Conservation (phyloP, 2,888 invertebrate species). For the Timandra comae region DNA sequence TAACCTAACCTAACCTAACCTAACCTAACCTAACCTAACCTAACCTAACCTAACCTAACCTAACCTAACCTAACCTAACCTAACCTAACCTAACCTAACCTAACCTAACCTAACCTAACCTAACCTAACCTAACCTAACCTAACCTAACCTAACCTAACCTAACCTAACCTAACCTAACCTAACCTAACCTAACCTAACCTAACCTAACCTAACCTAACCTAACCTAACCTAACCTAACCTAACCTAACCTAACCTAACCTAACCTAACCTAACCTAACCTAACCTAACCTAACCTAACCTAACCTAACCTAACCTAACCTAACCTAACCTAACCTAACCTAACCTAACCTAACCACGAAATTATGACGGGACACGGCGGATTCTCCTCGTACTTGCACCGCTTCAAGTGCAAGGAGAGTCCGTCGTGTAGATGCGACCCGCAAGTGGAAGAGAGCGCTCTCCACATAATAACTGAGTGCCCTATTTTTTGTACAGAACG, state of each 20-base stretch:
- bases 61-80: constrained; percentile 11
- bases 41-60: no score
- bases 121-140: constrained; percentile 11
- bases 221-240: constrained; percentile 12
- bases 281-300: constrained; percentile 10
- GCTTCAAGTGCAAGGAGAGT: no score
- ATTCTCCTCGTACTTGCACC: no score
- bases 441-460: no score
- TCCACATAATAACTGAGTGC: no score
- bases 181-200: constrained; percentile 11
- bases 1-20: no score
- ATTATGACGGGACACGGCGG: constrained; percentile 17
- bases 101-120: constrained; percentile 12
- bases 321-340: constrained; percentile 11
- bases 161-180: constrained; percentile 11
- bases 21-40: no score
- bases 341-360: constrained; percentile 9
- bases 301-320: constrained; percentile 12
- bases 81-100: constrained; percentile 11
- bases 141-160: constrained; percentile 9
- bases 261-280: constrained; percentile 10
- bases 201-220: constrained; percentile 12
- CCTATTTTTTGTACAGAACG: no score
- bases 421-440: no score
- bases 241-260: constrained; percentile 12